These are phyloP conservation scores for Esox niger DNA, from an alignment of 2,113 vertebrate genomes.

Conservation along the genomic window DNA sequence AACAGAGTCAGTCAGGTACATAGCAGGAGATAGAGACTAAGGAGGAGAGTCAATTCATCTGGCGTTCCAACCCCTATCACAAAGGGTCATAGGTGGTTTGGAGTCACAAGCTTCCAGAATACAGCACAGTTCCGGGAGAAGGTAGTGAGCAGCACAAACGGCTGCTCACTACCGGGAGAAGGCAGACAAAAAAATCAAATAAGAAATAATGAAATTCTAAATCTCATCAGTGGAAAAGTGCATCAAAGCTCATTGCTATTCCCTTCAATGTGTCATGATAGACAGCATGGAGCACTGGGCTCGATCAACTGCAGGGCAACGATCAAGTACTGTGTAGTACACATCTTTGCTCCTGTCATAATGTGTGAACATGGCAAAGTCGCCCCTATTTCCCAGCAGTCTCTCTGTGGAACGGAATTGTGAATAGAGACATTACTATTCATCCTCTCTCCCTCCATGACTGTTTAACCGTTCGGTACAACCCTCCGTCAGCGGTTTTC, in stretches of 20 bases:
- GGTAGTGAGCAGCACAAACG: no score
- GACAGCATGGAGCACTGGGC: conserved; percentile 24
- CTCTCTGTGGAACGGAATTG: conserved; percentile 33
- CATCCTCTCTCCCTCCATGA: conserved; percentile 6
- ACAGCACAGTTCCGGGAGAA: no score
- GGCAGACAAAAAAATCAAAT: conserved; percentile 2
- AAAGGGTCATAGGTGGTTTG: no score
- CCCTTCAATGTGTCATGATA: conserved; percentile 17
- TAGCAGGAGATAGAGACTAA: no score
- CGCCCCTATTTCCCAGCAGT: conserved; percentile 29
- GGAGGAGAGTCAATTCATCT: no score
- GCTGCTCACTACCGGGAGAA: no score
- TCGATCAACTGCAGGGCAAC: conserved; percentile 30
- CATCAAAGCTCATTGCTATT: conserved; percentile 13
- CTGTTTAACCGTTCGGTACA: conserved; percentile 48
- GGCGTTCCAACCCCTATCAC: no score
- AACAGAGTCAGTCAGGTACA: no score
- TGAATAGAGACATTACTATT: conserved; percentile 10
- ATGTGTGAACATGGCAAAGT: conserved; percentile 32
- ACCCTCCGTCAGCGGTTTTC: conserved; percentile 60
- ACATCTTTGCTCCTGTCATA: conserved; percentile 14
- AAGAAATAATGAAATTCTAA: conserved; percentile 12
- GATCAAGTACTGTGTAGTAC: conserved; percentile 44
- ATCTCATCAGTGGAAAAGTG: conserved; percentile 7
- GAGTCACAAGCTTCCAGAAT: no score